A percentile compares a stretch with the other conserved stretches of the same genome.
These are phyloP conservation scores for Pristionchus maxplancki DNA, from an alignment of 2,888 invertebrate genomes.

Conservation along the genomic window DNA sequence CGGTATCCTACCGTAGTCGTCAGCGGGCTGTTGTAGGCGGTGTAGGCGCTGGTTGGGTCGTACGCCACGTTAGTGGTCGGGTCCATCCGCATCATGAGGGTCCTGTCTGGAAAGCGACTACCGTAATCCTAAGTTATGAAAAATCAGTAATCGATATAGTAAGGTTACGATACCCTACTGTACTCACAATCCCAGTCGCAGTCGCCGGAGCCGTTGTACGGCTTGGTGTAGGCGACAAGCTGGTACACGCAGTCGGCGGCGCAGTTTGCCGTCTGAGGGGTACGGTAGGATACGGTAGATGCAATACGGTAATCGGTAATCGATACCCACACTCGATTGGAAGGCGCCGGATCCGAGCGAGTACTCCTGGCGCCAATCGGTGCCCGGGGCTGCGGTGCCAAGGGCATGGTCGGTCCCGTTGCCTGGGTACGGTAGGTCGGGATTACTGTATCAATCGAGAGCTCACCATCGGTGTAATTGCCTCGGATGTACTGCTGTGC, in stretches of 20 bases:
- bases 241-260: not conserved
- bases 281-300: not conserved
- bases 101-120: not conserved
- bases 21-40: not conserved
- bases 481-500: constrained; percentile 20
- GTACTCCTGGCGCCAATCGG: not conserved
- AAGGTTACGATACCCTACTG: not conserved
- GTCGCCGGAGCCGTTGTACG: not conserved
- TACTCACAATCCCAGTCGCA: constrained; percentile 3
- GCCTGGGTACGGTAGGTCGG: not conserved
- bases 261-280: not conserved
- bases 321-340: not conserved
- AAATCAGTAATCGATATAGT: not conserved
- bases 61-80: not conserved
- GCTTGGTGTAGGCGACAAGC: not conserved
- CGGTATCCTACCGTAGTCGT: not conserved
- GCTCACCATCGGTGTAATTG: constrained; percentile 24
- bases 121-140: not conserved
- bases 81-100: not conserved
- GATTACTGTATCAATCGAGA: not conserved
- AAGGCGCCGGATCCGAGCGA: not conserved
- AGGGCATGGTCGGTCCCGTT: not conserved
- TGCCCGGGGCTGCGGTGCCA: not conserved
- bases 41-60: not conserved
- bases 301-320: not conserved